These are phyloP conservation scores for Acanthornis magna DNA, from an alignment of 2,797 vertebrate species.

Conservation along the genomic window DNA sequence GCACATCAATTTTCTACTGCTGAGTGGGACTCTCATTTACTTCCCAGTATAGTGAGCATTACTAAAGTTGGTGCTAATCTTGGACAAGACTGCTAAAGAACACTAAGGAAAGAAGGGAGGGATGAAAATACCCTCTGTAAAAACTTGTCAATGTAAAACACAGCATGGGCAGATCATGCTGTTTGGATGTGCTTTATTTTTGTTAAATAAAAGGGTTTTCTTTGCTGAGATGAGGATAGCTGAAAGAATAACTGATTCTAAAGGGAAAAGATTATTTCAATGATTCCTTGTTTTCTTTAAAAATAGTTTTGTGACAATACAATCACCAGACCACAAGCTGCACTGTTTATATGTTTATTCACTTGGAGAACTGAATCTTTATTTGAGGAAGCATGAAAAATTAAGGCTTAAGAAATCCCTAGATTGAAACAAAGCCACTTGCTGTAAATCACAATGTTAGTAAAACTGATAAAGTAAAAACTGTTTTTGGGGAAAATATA, in stretches of 20 bases:
- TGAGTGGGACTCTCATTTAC: conserved; percentile 21
- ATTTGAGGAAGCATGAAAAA: conserved; percentile 7
- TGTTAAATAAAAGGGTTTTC: background rate
- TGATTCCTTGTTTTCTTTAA: background rate
- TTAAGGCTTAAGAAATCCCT: conserved; percentile 31
- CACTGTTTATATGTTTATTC: background rate
- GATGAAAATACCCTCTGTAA: background rate
- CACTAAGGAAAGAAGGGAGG: background rate
- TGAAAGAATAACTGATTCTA: background rate
- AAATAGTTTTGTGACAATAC: background rate
- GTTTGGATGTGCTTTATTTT: background rate
- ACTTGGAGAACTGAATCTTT: background rate
- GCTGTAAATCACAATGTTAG: background rate
- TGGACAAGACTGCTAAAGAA: background rate
- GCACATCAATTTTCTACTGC: conserved; percentile 66
- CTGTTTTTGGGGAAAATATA: background rate
- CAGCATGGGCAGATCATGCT: background rate
- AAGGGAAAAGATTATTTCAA: background rate
- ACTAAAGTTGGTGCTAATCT: background rate
- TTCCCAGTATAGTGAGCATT: background rate
- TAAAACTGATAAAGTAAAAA: background rate
- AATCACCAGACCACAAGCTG: background rate
- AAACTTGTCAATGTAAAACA: background rate
- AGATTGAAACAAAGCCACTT: conserved; percentile 27
- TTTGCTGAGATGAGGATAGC: background rate